phyloP scores from a whole-genome alignment of 64 coral and sea anemone species.

The Montipora sp. region DNA sequence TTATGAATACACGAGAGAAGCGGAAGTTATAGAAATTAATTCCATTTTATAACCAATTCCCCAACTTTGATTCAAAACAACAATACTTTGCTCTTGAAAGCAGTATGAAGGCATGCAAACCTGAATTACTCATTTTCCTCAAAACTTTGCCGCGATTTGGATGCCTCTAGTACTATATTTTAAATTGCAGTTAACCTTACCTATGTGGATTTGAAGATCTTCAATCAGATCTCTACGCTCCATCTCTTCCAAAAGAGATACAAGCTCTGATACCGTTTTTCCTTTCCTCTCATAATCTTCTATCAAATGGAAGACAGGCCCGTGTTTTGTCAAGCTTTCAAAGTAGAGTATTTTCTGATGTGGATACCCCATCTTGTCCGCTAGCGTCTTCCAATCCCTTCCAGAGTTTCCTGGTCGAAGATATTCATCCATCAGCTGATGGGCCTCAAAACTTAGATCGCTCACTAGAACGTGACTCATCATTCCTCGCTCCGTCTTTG shows the following conservation, averaged over 20 bases:
- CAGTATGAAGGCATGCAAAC: too few relatives aligned
- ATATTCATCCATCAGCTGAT: conserved; percentile 25
- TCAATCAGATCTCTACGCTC: conserved; percentile 62
- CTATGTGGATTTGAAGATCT: conserved; percentile 63
- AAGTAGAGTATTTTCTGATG: conserved; percentile 59
- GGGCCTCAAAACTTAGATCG: conserved; percentile 70
- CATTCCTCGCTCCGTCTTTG: background rate
- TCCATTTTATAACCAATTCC: too few relatives aligned
- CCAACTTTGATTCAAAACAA: too few relatives aligned
- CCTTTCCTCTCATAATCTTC: conserved; percentile 22
- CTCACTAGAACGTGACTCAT: conserved; percentile 58
- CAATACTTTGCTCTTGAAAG: too few relatives aligned
- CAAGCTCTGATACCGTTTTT: conserved; percentile 55
- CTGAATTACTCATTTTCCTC: too few relatives aligned
- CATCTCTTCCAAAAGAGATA: conserved; percentile 63
- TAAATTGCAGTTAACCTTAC: conserved; percentile 30
- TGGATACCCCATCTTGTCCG: conserved; percentile 70
- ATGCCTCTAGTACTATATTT: too few relatives aligned
- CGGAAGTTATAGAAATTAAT: too few relatives aligned
- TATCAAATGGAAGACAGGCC: conserved; percentile 68
- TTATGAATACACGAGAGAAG: too few relatives aligned
- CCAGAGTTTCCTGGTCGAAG: conserved; percentile 46
- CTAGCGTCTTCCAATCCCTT: conserved; percentile 69
- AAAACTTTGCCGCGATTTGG: too few relatives aligned
- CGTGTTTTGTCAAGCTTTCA: background rate